Conservation (phyloP, 2,113 vertebrate genomes). For the Sarotherodon lohbergeri region DNA sequence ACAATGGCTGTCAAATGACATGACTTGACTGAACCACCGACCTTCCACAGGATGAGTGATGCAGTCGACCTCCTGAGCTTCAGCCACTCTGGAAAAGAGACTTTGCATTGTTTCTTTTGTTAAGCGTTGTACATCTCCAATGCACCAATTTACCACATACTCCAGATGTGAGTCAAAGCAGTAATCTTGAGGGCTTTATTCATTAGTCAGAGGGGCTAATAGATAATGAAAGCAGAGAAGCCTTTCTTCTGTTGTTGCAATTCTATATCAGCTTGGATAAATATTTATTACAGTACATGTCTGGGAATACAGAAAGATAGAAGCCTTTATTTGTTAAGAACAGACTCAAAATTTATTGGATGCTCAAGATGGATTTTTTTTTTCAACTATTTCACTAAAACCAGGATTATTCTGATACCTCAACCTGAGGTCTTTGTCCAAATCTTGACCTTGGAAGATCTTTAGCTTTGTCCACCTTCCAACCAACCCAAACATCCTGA, state of each 20-base stretch:
- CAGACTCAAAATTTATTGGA: neutral
- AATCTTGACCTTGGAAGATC: accelerated
- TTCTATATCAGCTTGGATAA: neutral
- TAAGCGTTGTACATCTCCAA: neutral
- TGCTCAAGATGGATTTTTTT: neutral
- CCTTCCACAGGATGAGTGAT: neutral
- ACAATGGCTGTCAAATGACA: accelerated
- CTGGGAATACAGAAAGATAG: neutral
- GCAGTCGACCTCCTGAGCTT: neutral
- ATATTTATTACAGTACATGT: neutral
- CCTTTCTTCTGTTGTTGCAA: neutral
- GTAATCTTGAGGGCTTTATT: constrained; percentile 72
- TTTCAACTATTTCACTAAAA: neutral
- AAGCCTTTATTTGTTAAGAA: neutral
- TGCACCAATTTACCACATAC: neutral
- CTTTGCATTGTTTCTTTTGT: neutral
- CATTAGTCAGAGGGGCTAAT: constrained; percentile 66
- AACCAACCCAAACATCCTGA: neutral
- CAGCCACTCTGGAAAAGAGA: neutral
- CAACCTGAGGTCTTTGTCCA: neutral
- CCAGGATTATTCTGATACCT: neutral
- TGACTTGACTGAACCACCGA: neutral
- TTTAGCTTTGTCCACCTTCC: neutral
- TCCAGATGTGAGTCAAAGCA: neutral
- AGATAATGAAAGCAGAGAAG: neutral